Evolutionary conservation across 2,888 invertebrate genomes (phyloP), one percentile per base, ranked within the genome.

Genomic region (Notodonta dromedarius): DNA sequence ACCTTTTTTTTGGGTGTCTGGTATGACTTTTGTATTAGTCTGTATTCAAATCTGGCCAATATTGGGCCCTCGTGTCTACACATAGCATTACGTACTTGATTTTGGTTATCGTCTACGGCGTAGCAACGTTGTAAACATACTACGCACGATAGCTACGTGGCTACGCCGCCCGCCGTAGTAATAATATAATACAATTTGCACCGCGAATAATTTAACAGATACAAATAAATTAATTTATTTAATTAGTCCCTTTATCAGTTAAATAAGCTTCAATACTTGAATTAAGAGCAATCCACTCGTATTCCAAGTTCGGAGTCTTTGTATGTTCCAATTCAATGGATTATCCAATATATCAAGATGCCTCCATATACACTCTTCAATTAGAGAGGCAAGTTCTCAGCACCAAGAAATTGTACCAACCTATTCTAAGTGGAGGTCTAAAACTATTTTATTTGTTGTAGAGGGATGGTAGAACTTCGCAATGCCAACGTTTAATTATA

Each of bases 311-410:
- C 4, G 3, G 46, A 46, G 46, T n/a, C 46, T 46, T 46, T 46
- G 46, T 46, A n/a, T 46, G 13, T 52, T 52, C 52, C 32, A 52
- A n/a, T 5, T 52, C 32, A 52, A 55, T 56, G 35, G 59, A 59
- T 62, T 51, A 57, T 52, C 52, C 32, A 52, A 52, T 52, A 52
- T 24, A 52, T 52, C 52, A 52, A 52, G 32, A 52, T 52, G 32
- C 52, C 24, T 32, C 52, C 32, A 32, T 52, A 32, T 52, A 13
- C 32, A 52, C 12, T 52, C 32, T 52, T 32, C 32, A 52, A 52
- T 32, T 52, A 52, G 13, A 13, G 32, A 32, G 16, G 32, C 24
- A 3, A 32, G 13, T n/a, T 32, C 13, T 52, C 13, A 6, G 32
- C 32, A 52, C 52, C 32, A 52, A 52, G 52, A 52, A 52, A 52